Percentiles rank a stretch among this genome's conserved stretches.
These are phyloP conservation scores for Idaea dimidiata DNA, from an alignment of 2,888 invertebrate species.

Conservation along the genomic window DNA sequence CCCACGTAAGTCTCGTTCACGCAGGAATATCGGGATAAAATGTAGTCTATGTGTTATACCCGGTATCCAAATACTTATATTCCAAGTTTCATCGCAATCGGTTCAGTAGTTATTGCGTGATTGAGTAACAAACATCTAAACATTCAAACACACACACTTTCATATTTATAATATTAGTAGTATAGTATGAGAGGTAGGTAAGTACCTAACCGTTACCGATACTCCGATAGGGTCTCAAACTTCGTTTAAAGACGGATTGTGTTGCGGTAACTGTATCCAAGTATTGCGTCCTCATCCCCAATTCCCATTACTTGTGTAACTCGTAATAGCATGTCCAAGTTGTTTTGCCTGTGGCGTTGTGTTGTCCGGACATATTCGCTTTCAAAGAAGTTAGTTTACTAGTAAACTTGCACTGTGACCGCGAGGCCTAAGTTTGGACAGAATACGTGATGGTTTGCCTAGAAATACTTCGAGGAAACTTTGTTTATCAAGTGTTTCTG, in stretches of 20 bases:
- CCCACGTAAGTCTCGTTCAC: too few relatives aligned
- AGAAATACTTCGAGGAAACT: slow-evolving; percentile 30
- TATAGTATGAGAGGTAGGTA: too few relatives aligned
- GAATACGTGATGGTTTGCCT: slow-evolving; percentile 37
- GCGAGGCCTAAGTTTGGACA: slow-evolving; percentile 24
- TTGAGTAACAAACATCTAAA: too few relatives aligned
- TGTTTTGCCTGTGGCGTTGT: slow-evolving; percentile 31
- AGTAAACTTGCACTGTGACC: slow-evolving; percentile 33
- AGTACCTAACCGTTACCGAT: neutral
- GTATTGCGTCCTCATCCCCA: slow-evolving; percentile 17
- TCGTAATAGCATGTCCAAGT: slow-evolving; percentile 31
- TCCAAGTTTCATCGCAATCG: too few relatives aligned
- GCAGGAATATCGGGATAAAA: too few relatives aligned
- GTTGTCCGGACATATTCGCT: slow-evolving; percentile 33
- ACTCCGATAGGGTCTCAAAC: neutral
- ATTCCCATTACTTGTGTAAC: slow-evolving; percentile 32
- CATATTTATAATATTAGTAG: too few relatives aligned
- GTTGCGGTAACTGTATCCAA: slow-evolving; percentile 25
- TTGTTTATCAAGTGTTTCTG: slow-evolving; percentile 14
- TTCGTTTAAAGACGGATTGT: slow-evolving; percentile 21
- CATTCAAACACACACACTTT: too few relatives aligned
- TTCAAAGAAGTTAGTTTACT: slow-evolving; percentile 39
- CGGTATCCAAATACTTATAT: too few relatives aligned
- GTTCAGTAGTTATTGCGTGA: too few relatives aligned
- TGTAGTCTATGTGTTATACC: too few relatives aligned